phyloP scores from a whole-genome alignment of 2,113 vertebrate genomes.

The Malaclemys terrapin region DNA sequence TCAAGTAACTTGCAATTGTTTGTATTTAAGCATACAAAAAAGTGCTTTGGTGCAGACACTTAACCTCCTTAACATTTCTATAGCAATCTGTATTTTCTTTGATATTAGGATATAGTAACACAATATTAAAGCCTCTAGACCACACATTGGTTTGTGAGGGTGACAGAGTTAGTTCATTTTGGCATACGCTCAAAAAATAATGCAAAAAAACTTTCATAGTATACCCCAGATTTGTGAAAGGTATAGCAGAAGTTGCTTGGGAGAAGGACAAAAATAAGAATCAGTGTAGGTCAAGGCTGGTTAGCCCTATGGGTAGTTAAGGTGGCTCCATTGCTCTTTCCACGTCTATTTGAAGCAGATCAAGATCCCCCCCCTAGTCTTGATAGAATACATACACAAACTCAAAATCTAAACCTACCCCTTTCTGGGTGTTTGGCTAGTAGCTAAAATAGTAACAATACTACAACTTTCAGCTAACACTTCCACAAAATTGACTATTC shows the following conservation, averaged over 20 bases:
- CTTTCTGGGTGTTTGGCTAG: neutral
- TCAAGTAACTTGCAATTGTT: neutral
- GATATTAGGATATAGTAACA: neutral
- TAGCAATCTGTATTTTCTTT: neutral
- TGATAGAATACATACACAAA: neutral
- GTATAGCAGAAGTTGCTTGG: neutral
- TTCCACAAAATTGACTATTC: neutral
- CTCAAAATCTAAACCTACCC: neutral
- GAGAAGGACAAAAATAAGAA: neutral
- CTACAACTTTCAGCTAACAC: neutral
- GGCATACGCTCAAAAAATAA: neutral
- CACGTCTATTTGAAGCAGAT: neutral
- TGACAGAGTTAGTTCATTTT: neutral
- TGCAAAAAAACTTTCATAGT: neutral
- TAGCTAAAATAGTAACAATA: neutral
- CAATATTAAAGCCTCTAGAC: neutral
- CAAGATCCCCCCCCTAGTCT: neutral
- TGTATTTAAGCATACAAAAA: neutral
- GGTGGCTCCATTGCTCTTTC: neutral
- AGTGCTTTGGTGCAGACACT: neutral
- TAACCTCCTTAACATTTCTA: neutral
- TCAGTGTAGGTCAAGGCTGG: neutral
- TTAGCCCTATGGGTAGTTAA: neutral
- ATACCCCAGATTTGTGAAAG: neutral
- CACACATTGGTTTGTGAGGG: neutral